Evolutionary conservation across 2,888 invertebrate genomes (phyloP).

Genomic region (Drosophila suboccidentalis): DNA sequence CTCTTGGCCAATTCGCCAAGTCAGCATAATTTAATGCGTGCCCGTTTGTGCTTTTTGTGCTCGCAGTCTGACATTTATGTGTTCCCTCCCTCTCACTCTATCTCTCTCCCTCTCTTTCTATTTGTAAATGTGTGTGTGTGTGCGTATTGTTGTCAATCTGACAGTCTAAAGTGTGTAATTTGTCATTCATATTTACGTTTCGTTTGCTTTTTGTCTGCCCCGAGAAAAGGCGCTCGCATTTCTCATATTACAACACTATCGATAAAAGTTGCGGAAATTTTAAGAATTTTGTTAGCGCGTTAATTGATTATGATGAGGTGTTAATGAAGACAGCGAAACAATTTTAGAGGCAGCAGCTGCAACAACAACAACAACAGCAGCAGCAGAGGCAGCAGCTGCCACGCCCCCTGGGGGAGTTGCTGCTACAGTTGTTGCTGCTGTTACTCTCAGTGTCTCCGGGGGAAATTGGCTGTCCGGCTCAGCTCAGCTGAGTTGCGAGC

Average conservation of each 20-base stretch:
- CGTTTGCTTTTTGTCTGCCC: conserved; percentile 24
- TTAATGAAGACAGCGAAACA: conserved; percentile 56
- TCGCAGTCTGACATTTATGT: conserved; percentile 36
- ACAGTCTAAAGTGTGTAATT: conserved; percentile 75
- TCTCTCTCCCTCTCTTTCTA: conserved; percentile 10
- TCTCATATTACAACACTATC: neutral
- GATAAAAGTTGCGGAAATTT: conserved; percentile 13
- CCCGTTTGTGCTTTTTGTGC: conserved; percentile 37
- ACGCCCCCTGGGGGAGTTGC: neutral
- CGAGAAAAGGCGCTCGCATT: neutral
- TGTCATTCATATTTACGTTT: conserved; percentile 75
- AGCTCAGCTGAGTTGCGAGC: conserved; percentile 23
- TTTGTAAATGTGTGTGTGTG: conserved; percentile 18
- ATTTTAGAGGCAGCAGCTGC: conserved; percentile 12
- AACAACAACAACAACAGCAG: neutral
- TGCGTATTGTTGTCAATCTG: conserved; percentile 69
- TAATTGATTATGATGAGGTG: conserved; percentile 69
- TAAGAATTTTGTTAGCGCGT: conserved; percentile 21
- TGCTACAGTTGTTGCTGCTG: neutral
- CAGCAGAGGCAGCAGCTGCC: neutral
- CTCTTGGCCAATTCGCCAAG: conserved; percentile 49
- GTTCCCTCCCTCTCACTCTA: conserved; percentile 6
- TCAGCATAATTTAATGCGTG: conserved; percentile 78
- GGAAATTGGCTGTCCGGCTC: conserved; percentile 57
- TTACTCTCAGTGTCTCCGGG: conserved; percentile 26